Conservation (phyloP, 1,140 invertebrate genomes). For the Littorina saxatilis region DNA sequence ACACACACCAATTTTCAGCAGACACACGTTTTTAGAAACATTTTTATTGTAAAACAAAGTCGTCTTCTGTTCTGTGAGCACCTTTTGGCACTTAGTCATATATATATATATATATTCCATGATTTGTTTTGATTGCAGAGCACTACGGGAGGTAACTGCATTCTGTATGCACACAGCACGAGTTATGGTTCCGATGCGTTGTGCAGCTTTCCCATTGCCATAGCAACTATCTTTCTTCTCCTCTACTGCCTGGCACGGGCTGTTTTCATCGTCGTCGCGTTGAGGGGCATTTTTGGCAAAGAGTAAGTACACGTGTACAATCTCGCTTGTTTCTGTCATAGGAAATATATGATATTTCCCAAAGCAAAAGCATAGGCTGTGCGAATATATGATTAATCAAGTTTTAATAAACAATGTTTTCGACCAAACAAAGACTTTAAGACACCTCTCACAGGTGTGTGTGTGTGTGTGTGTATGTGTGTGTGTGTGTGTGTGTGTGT, state of each 20-base stretch:
- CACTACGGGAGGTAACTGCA: background rate
- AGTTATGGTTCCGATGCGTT: background rate
- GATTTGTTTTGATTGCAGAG: background rate
- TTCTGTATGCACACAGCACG: slow-evolving; percentile 16
- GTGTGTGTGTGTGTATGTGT: background rate
- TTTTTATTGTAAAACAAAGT: too few species aligned
- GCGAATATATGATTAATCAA: too few species aligned
- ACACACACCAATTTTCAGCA: too few species aligned
- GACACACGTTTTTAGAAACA: too few species aligned
- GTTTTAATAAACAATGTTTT: too few species aligned
- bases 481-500: background rate
- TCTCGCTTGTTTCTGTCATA: too few species aligned
- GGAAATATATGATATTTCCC: too few species aligned
- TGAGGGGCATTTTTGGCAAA: background rate
- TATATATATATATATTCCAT: too few species aligned
- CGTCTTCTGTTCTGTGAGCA: too few species aligned
- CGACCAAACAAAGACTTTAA: too few species aligned
- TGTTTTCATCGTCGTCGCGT: background rate
- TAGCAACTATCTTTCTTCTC: slow-evolving; percentile 18
- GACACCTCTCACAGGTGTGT: background rate
- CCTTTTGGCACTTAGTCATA: too few species aligned
- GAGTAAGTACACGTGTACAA: background rate
- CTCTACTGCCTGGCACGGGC: background rate
- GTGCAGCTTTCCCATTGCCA: background rate
- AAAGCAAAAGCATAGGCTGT: too few species aligned